phyloP scores from a whole-genome alignment of 2,113 vertebrate genomes.

The Anoura caudifer region DNA sequence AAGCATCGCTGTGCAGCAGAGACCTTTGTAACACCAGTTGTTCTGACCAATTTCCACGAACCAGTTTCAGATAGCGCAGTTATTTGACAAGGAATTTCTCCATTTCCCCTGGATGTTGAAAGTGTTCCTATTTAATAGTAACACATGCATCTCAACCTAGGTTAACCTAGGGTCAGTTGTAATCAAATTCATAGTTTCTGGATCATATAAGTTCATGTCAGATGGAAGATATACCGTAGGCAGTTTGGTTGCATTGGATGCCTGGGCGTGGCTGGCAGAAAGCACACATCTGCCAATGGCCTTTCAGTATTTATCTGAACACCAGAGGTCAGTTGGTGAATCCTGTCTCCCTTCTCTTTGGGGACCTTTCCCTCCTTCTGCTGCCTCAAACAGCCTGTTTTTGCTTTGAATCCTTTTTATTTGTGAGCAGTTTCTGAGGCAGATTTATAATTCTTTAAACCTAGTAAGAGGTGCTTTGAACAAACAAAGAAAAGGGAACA shows the following conservation, averaged over 20 bases:
- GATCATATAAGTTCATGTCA: not conserved
- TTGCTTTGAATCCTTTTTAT: not conserved
- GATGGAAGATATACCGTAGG: not conserved
- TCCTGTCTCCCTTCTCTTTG: not conserved
- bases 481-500: not conserved
- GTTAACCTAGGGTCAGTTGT: not conserved
- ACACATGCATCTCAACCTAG: not conserved
- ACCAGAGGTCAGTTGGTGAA: not conserved
- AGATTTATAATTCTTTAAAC: not conserved
- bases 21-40: not conserved
- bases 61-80: not conserved
- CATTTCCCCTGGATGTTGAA: not conserved
- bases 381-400: not conserved
- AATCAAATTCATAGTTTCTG: not conserved
- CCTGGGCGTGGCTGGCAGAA: not conserved
- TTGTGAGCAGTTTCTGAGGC: slow-evolving; percentile 7
- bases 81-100: not conserved
- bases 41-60: not conserved
- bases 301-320: not conserved
- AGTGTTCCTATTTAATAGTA: slow-evolving; percentile 13
- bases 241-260: not conserved
- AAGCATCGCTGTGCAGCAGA: not conserved
- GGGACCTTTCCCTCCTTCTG: not conserved
- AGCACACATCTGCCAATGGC: not conserved
- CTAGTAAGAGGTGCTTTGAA: not conserved